Evolutionary conservation across 2,797 vertebrate genomes (phyloP).

Genomic region (Yasuhikotakia modesta): DNA sequence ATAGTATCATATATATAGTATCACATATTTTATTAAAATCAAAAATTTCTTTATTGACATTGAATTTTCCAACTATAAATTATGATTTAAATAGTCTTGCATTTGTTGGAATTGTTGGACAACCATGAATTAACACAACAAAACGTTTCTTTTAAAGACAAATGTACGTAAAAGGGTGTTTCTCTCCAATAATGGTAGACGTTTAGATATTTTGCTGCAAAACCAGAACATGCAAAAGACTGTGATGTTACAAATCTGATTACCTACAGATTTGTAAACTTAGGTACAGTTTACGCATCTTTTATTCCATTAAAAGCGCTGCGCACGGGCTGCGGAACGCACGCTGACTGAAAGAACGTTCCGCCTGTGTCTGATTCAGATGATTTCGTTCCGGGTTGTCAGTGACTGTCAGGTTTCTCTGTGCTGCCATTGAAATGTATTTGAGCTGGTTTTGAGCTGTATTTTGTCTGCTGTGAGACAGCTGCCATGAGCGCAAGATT

Average conservation of each 20-base stretch:
- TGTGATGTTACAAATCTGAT: constrained; percentile 30
- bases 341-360: constrained; percentile 18
- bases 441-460: constrained; percentile 52
- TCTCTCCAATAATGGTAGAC: not conserved
- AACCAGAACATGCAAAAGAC: constrained; percentile 21
- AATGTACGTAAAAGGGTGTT: not conserved
- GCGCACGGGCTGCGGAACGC: constrained; percentile 27
- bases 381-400: constrained; percentile 74
- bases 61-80: no score
- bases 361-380: constrained; percentile 49
- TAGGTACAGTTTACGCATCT: constrained; percentile 31
- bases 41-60: no score
- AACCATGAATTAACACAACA: not conserved
- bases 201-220: constrained; percentile 4
- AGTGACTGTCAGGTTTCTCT: constrained; percentile 46
- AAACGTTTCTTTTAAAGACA: not conserved
- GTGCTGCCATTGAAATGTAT: constrained; percentile 44
- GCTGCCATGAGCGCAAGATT: constrained; percentile 49
- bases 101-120: no score
- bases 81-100: no score
- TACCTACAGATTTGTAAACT: constrained; percentile 43
- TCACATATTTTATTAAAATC: not conserved
- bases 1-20: no score
- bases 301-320: constrained; percentile 36
- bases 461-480: constrained; percentile 54